phyloP scores from a whole-genome alignment of 2,888 invertebrate genomes.

The Drosophila hamatofila region DNA sequence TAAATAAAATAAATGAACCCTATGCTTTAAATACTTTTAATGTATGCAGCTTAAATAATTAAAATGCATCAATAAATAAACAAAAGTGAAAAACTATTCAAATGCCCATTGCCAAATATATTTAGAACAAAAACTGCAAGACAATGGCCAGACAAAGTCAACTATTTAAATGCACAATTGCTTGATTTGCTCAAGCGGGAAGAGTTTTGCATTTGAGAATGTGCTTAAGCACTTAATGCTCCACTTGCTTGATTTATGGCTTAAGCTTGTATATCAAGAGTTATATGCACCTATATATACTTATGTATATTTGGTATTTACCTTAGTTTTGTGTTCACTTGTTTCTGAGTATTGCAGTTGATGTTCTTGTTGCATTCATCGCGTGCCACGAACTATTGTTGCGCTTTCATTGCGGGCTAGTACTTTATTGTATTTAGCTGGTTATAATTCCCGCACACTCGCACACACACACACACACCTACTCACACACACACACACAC shows the following conservation, averaged over 20 bases:
- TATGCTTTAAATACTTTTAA: not conserved
- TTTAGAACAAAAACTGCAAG: not conserved
- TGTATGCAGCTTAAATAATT: not conserved
- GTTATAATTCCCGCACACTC: constrained; percentile 28
- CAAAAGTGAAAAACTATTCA: not conserved
- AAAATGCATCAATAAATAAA: not conserved
- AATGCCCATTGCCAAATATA: not conserved
- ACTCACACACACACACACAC: constrained; percentile 42
- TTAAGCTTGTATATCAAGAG: not conserved
- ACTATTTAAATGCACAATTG: not conserved
- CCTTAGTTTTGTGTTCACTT: constrained; percentile 26
- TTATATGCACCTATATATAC: not conserved
- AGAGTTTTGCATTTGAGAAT: not conserved
- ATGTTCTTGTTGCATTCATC: constrained; percentile 53
- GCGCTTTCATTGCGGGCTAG: constrained; percentile 37
- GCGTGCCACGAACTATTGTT: constrained; percentile 53
- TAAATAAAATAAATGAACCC: not conserved
- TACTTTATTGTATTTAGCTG: constrained; percentile 39
- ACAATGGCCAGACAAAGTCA: not conserved
- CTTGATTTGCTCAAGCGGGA: not conserved
- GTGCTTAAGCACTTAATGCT: not conserved
- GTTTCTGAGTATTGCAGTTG: constrained; percentile 14
- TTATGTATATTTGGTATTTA: constrained; percentile 20
- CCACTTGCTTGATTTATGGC: not conserved
- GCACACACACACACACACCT: constrained; percentile 2